Evolutionary conservation across 1,140 invertebrate species (phyloP).

Genomic region (Proctacanthus coquilletti): DNA sequence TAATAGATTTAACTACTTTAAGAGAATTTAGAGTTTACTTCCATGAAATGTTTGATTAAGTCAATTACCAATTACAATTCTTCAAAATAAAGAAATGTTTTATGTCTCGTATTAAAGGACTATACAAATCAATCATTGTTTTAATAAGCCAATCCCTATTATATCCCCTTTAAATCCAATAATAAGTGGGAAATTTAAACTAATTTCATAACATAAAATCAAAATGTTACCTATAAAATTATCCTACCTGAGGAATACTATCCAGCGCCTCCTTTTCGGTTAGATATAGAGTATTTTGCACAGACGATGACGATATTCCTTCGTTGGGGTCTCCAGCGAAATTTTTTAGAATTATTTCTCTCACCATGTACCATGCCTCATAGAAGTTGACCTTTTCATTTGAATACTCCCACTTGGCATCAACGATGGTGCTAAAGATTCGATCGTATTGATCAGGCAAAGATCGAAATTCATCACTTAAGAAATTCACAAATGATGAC

Average conservation of each 20-base stretch:
- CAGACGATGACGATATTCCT: constrained; percentile 54
- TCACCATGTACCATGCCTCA: constrained; percentile 45
- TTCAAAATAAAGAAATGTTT: too few relatives aligned
- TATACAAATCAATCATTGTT: too few relatives aligned
- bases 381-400: constrained; percentile 46
- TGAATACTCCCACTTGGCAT: constrained; percentile 53
- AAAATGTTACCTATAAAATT: constrained; percentile 8
- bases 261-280: constrained; percentile 47
- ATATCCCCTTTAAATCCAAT: background rate
- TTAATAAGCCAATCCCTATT: too few relatives aligned
- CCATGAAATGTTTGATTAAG: too few relatives aligned
- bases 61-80: too few relatives aligned
- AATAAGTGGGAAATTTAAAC: constrained; percentile 1
- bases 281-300: constrained; percentile 58
- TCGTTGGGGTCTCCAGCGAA: constrained; percentile 52
- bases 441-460: constrained; percentile 55
- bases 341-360: constrained; percentile 49
- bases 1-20: constrained; percentile 1
- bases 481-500: constrained; percentile 59
- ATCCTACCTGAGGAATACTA: constrained; percentile 43
- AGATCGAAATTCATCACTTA: constrained; percentile 57
- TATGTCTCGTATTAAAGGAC: too few relatives aligned
- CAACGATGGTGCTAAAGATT: constrained; percentile 54
- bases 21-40: too few relatives aligned
- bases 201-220: too few relatives aligned